Evolutionary conservation across 2,113 vertebrate species (phyloP).

Genomic region (Cricetomys ansorgei): DNA sequence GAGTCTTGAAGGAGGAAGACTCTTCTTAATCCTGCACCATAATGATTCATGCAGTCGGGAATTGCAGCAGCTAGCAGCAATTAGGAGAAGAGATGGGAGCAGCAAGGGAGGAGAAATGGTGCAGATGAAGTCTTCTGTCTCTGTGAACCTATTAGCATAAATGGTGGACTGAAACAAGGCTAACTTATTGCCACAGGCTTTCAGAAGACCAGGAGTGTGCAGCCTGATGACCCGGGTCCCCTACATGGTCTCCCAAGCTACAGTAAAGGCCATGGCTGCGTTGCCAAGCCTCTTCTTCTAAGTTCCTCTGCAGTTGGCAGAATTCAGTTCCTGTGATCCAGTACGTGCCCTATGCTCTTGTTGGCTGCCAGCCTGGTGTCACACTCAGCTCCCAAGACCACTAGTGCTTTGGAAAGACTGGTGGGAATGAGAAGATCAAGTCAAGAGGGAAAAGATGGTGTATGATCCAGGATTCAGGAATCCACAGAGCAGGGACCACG

Average conservation of each 20-base stretch:
- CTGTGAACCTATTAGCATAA: not conserved
- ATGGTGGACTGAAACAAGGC: not conserved
- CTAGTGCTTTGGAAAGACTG: not conserved
- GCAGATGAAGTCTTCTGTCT: not conserved
- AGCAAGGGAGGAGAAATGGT: not conserved
- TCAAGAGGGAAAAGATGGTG: not conserved
- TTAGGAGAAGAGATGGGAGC: not conserved
- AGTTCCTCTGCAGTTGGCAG: not conserved
- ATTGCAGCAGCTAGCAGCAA: not conserved
- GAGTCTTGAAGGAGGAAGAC: not conserved
- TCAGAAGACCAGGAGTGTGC: not conserved
- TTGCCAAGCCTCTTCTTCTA: not conserved
- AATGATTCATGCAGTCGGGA: not conserved
- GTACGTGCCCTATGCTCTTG: not conserved
- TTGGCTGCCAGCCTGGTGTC: not conserved
- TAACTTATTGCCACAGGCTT: not conserved
- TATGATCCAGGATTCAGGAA: not conserved
- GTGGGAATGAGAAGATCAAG: not conserved
- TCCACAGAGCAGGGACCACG: not conserved
- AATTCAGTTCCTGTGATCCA: not conserved
- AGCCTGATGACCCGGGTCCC: not conserved
- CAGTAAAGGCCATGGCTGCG: fast-evolving
- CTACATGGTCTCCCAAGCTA: not conserved
- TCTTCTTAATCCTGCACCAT: not conserved
- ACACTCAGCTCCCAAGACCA: not conserved